Evolutionary conservation across 2,797 vertebrate genomes (phyloP).

Genomic region (Harpagifer antarcticus): DNA sequence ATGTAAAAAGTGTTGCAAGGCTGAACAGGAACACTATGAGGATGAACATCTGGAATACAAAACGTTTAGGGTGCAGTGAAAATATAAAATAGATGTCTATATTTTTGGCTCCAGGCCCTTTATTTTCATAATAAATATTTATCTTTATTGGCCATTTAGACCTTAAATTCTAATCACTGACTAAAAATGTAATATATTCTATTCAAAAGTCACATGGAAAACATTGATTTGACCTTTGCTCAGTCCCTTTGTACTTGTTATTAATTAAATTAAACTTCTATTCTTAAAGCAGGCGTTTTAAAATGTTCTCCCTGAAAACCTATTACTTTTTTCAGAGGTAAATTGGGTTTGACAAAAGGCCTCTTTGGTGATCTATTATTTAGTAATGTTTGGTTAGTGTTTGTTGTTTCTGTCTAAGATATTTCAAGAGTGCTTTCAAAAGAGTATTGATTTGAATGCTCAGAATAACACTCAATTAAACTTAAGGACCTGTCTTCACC

Average conservation of each 20-base stretch:
- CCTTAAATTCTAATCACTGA: not conserved
- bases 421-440: slow-evolving; percentile 8
- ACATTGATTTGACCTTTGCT: not conserved
- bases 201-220: not conserved
- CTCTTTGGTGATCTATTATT: slow-evolving; percentile 2
- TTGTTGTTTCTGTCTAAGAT: not conserved
- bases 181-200: not conserved
- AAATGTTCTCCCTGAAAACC: slow-evolving; percentile 7
- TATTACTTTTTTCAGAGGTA: slow-evolving; percentile 1
- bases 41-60: slow-evolving; percentile 10
- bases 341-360: not conserved
- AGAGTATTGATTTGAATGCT: slow-evolving; percentile 8
- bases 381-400: not conserved
- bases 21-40: not conserved
- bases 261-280: not conserved
- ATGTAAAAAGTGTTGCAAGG: not conserved
- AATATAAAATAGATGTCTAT: not conserved
- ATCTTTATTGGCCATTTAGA: not conserved
- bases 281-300: not conserved
- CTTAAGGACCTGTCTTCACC: not conserved
- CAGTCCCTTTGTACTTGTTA: not conserved
- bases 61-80: not conserved
- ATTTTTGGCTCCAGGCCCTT: not conserved
- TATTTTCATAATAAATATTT: not conserved
- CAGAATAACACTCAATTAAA: not conserved